A percentile compares a stretch with the other conserved stretches of the same genome.
phyloP scores from a whole-genome alignment of 2,797 vertebrate genomes.

The Moxostoma hubbsi region DNA sequence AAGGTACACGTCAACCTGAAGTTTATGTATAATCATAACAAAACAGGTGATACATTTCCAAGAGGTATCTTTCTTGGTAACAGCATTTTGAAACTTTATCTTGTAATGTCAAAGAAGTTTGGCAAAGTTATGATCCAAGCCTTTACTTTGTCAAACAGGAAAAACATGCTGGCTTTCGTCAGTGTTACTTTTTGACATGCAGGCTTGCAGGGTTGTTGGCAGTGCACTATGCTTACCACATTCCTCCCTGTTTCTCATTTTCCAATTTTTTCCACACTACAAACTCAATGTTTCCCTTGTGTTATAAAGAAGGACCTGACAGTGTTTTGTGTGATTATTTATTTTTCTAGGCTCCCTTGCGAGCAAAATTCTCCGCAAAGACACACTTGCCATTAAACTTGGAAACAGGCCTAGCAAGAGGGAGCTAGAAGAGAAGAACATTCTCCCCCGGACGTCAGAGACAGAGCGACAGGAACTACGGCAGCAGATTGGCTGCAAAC shows the following conservation, averaged over 20 bases:
- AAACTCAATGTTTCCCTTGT: constrained; percentile 13
- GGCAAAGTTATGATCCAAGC: neutral
- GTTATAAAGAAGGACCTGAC: constrained; percentile 2
- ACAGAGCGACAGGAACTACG: constrained; percentile 92
- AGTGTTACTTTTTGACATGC: neutral
- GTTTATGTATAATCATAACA: constrained; percentile 13
- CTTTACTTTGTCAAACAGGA: constrained; percentile 27
- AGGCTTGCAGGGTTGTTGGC: neutral
- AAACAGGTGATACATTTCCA: neutral
- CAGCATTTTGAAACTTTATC: neutral
- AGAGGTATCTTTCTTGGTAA: neutral
- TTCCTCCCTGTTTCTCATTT: constrained; percentile 40
- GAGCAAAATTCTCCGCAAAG: constrained; percentile 92
- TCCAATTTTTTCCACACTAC: constrained; percentile 9
- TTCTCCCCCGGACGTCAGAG: constrained; percentile 91
- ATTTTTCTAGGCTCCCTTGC: constrained; percentile 85
- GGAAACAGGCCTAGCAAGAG: constrained; percentile 94
- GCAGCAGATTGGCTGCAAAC: constrained; percentile 93
- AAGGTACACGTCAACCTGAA: neutral
- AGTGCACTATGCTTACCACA: neutral
- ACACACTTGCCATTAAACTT: constrained; percentile 97
- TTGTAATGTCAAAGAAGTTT: constrained; percentile 8
- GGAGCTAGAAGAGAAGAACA: constrained; percentile 98
- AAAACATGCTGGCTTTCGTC: constrained; percentile 23
- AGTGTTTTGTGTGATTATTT: constrained; percentile 4